Evolutionary conservation across 23 tunicate species (phyloP), one percentile per base, ranked within the genome.

Genomic region (Phallusia fumigata): DNA sequence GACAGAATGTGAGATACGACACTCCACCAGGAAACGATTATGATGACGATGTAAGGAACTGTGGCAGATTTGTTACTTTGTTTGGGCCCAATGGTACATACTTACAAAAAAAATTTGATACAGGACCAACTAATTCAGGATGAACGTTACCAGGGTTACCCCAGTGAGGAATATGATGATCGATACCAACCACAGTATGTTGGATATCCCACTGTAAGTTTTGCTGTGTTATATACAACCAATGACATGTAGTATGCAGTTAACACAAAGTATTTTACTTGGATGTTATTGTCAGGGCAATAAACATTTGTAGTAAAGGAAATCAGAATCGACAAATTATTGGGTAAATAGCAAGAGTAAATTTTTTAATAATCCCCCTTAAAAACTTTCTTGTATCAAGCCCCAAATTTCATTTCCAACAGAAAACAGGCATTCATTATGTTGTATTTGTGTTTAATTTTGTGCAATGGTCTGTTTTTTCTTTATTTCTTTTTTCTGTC

Each of bases 181-280:
- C 18, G 52, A 30, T 74, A 83, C 19, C 86, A 83, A 32, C 86
- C 86, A 24, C 79, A 35, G 22, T 74, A 83, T 51, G 79, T 52
- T 53, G 83, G 76, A 28, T 81, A 65, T 28, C 83, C 72, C 0
- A 73, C 28, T 22, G 69, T 58, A 58, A 58, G 28, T 40, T 40
- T 40, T 40, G 47, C 47, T 40, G 10, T 10, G 47, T 5, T 40
- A 40, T 3, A 40, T 3, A 40, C 47, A 40, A 40, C 8, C 10
- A 3, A 40, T 5, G 47, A 10, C 47, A 40, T 40, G 8, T 40
- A 10, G 47, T 40, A 40, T 40, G 10, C 47, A 3, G 47, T 40
- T 40, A 40, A 40, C 10, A 40, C 47, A 40, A 40, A 10, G 10
- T 40, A 40, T 3, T 10, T 10, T 40, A 24, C 12, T 12, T n/a